Evolutionary conservation across 1,140 invertebrate species (phyloP), one percentile per base, ranked within the genome.

Genomic region (Nixonia krombeini): DNA sequence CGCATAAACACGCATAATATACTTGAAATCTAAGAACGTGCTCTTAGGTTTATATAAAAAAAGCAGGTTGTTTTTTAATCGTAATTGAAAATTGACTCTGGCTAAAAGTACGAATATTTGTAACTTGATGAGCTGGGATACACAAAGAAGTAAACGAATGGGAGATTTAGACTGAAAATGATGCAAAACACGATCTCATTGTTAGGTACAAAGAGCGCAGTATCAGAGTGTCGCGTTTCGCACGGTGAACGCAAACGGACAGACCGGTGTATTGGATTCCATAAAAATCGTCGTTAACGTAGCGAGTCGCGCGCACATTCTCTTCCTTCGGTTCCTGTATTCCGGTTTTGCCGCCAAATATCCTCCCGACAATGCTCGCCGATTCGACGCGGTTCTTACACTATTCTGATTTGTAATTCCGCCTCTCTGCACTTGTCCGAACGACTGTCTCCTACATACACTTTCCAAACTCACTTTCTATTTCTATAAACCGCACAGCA

Each of bases 381-480:
- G 50, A 51, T 64, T 15, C 21, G 44, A 38, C 16, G 33, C 6
- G 45, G 49, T 40, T 28, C 25, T n/a, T 12, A 29, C 16, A 10
- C 6, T 8, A 4, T 2, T 35, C 17, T 16, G 52, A 56, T 56
- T 26, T 50, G 56, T 61, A 56, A 44, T 50, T 6, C 9, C 33
- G 10, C 35, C 49, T 58, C 49, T 6, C 46, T 40, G n/a, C 59
- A 26, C 45, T 15, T 40, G 23, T 35, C 61, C 38, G 49, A 61
- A n/a, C n/a, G n/a, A 51, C 45, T 58, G 46, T 61, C 51, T 52
- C 15, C 47, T n/a, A 1, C 5, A 37, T n/a, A 15, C 23, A 55
- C 58, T 69, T 59, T 69, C 57, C 49, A 46, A 69, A 63, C 26
- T 56, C 23, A 57, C 57, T 69, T 69, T 69, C 66, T 69, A 59